These are phyloP conservation scores for Sebastolobus altivelis DNA, from an alignment of 2,797 vertebrate species.

Conservation along the genomic window DNA sequence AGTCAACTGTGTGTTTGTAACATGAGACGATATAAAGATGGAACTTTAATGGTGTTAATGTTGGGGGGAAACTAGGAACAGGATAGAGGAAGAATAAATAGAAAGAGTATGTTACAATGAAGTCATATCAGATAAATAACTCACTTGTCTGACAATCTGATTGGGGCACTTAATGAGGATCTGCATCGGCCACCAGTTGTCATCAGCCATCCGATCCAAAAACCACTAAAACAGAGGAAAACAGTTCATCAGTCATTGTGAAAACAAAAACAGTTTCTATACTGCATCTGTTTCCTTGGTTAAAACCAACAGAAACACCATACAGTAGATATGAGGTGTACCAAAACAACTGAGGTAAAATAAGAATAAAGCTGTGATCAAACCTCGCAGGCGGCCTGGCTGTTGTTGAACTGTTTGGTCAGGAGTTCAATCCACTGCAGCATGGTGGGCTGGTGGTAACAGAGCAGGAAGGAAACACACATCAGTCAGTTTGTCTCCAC, in stretches of 20 bases:
- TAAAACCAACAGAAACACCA: not conserved
- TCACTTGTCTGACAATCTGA: constrained; percentile 98
- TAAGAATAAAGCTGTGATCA: fast-evolving
- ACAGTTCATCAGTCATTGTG: not conserved
- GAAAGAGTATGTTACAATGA: fast-evolving
- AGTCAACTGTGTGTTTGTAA: not conserved
- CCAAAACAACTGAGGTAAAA: not conserved
- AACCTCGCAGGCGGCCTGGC: constrained; percentile 98
- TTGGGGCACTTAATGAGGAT: constrained; percentile 99
- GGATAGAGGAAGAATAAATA: not conserved
- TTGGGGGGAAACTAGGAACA: not conserved
- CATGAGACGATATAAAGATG: not conserved
- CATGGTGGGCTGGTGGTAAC: constrained; percentile 92
- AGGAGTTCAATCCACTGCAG: constrained; percentile 99
- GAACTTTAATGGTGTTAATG: too few species aligned
- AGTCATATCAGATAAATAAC: not conserved
- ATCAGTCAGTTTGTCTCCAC: not conserved
- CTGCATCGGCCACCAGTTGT: constrained; percentile 99
- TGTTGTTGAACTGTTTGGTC: constrained; percentile 99
- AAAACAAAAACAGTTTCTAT: not conserved
- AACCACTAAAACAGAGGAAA: constrained; percentile 90
- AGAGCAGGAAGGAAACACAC: not conserved
- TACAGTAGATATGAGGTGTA: not conserved
- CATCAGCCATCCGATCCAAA: constrained; percentile 98
- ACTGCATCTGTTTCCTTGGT: not conserved